Evolutionary conservation across 1,140 invertebrate genomes (phyloP).

Genomic region (Nautilus pompilius): DNA sequence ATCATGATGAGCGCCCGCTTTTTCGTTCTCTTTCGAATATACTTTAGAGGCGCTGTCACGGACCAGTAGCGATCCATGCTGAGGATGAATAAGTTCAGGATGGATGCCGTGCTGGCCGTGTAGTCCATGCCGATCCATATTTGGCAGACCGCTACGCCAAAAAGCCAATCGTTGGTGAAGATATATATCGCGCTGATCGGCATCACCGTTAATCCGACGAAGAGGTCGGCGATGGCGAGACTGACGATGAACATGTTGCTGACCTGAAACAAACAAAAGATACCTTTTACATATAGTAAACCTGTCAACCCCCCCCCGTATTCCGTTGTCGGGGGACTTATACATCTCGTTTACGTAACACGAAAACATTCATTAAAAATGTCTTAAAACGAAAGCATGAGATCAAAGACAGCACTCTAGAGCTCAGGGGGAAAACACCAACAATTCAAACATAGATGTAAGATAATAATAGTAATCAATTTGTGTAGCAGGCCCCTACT

Average conservation of each 20-base stretch:
- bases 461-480: too few relatives aligned
- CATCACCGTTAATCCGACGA: conserved; percentile 66
- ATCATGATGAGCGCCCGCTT: conserved; percentile 59
- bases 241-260: conserved; percentile 69
- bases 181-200: conserved; percentile 65
- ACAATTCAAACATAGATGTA: too few relatives aligned
- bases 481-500: too few relatives aligned
- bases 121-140: conserved; percentile 60
- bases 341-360: too few relatives aligned
- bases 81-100: conserved; percentile 64
- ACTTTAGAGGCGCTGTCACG: conserved; percentile 63
- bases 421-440: too few relatives aligned
- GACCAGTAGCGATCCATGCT: conserved; percentile 57
- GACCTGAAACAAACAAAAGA: conserved; percentile 54
- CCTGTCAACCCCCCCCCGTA: too few relatives aligned
- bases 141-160: conserved; percentile 61
- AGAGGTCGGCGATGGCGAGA: conserved; percentile 65
- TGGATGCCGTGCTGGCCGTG: conserved; percentile 66
- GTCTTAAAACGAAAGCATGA: too few relatives aligned
- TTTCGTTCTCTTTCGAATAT: conserved; percentile 63
- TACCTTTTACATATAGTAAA: too few relatives aligned
- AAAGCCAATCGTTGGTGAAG: conserved; percentile 61
- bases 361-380: too few relatives aligned
- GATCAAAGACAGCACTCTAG: too few relatives aligned
- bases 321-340: too few relatives aligned